These are phyloP conservation scores for Hoplias malabaricus DNA, from an alignment of 2,113 vertebrate species.

Conservation along the genomic window DNA sequence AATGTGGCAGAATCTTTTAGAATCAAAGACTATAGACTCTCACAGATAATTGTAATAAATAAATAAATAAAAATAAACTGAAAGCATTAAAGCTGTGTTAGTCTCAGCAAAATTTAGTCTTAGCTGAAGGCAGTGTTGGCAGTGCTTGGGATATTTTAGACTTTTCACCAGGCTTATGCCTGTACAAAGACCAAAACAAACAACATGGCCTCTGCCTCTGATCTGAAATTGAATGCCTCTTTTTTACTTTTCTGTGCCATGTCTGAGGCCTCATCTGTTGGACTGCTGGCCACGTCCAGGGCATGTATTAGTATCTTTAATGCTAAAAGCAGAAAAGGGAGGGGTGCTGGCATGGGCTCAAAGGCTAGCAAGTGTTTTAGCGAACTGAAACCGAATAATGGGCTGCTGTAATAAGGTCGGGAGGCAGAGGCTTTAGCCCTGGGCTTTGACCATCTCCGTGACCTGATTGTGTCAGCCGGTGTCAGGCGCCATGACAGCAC, in stretches of 20 bases:
- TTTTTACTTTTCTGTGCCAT: background rate
- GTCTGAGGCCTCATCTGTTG: conserved; percentile 51
- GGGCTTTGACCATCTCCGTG: conserved; percentile 83
- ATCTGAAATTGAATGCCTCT: conserved; percentile 21
- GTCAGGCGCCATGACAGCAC: conserved; percentile 84
- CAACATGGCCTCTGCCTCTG: background rate
- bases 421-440: conserved; percentile 78
- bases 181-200: conserved; percentile 29
- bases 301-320: conserved; percentile 63
- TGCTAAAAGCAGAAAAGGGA: conserved; percentile 46
- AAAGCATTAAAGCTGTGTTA: background rate
- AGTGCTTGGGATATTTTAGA: conserved; percentile 22
- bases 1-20: too few relatives aligned
- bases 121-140: conserved; percentile 3
- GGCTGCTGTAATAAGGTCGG: conserved; percentile 80
- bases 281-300: conserved; percentile 58
- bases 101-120: conserved; percentile 8
- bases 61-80: background rate
- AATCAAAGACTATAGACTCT: background rate
- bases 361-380: conserved; percentile 72
- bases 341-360: conserved; percentile 47
- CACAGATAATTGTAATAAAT: too few relatives aligned
- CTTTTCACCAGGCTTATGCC: conserved; percentile 7
- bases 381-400: conserved; percentile 79
- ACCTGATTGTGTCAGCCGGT: conserved; percentile 87